phyloP scores from a whole-genome alignment of 2,888 invertebrate genomes.

The Xylocampa areola region DNA sequence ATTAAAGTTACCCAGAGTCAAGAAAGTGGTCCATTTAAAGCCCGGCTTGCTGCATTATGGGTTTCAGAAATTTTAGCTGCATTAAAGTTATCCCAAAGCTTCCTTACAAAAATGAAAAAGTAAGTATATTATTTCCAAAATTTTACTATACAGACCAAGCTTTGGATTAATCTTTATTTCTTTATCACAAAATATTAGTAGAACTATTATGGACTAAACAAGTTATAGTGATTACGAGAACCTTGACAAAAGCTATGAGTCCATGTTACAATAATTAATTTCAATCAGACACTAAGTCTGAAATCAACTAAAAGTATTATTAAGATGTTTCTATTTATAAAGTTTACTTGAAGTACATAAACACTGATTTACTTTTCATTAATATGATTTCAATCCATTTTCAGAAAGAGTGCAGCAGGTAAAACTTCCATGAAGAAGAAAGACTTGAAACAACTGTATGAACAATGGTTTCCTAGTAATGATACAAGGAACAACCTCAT shows the following conservation, averaged over 20 bases:
- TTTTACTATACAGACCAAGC: too few species aligned
- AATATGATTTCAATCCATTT: slow-evolving; percentile 50
- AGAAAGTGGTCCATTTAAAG: slow-evolving; percentile 67
- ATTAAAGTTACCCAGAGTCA: slow-evolving; percentile 77
- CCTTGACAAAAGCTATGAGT: too few species aligned
- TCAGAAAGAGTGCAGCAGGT: slow-evolving; percentile 64
- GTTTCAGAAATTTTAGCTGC: slow-evolving; percentile 84
- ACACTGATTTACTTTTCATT: neutral
- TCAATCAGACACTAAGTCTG: too few species aligned
- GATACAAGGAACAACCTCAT: slow-evolving; percentile 70
- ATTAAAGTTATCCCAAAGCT: slow-evolving; percentile 77
- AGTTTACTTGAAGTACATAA: too few species aligned
- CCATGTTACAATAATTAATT: too few species aligned
- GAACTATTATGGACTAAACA: too few species aligned
- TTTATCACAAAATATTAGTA: too few species aligned
- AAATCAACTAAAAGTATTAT: too few species aligned
- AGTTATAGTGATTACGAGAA: too few species aligned
- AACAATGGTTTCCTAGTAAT: slow-evolving; percentile 82
- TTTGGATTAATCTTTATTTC: too few species aligned
- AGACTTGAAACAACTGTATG: slow-evolving; percentile 74
- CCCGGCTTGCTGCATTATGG: slow-evolving; percentile 87
- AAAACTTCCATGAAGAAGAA: slow-evolving; percentile 67
- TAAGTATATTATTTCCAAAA: slow-evolving; percentile 63
- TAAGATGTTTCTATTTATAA: too few species aligned
- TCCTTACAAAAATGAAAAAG: slow-evolving; percentile 70